Base-by-base conservation (phyloP, 35 echinoderm and acorn worm species). In the Patiria miniata region DNA sequence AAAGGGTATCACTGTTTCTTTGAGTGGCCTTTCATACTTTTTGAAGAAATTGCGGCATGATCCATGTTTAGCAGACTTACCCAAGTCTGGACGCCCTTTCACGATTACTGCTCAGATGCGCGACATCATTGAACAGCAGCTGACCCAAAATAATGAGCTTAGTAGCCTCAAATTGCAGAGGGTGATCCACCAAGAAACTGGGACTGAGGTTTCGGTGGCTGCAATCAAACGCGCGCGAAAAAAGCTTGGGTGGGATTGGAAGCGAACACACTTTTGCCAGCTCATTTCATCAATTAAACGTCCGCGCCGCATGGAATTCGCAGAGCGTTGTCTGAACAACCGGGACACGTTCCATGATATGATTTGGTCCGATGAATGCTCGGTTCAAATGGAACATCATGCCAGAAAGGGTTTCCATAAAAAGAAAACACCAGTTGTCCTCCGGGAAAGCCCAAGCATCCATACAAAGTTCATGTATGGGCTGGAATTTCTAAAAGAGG, bases 311-410 rank as follows among this genome's bases (percentile, higher is more conserved):
- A 33, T 82, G 34, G 78, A 82, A 19, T 86, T 78, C 52, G 54
- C 37, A 17, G 4, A 44, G 83, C 44, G 54, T 26, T 68, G 79
- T 26, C 57, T 86, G 1, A 16, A 21, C 2, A 77, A 38, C 22
- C 30, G 22, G 0, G 79, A 93, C 39, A 69, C 68, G 1, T 95
- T 91, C 40, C 61, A 85, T 33, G 77, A 94, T 58, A 81, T 95
- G 1, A 73, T 95, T 23, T 95, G 91, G 51, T 88, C 85, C 15
- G 89, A 95, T 61, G 89, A 95, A 28, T 36, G 60, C 51, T 52
- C 89, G 7, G 50, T 95, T 29, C 60, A 92, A 68, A 16, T 95
- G 7, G 52, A 95, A 30, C 61, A 39, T 18, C 60, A 90, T 53
- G 79, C 89, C 26, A 40, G 36, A 7, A 85, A 80, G 1, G 28